Percentiles rank a stretch among this genome's conserved stretches.
Conservation (phyloP, 37 sponge, comb jelly and placozoan genomes). For the Ianthella basta region DNA sequence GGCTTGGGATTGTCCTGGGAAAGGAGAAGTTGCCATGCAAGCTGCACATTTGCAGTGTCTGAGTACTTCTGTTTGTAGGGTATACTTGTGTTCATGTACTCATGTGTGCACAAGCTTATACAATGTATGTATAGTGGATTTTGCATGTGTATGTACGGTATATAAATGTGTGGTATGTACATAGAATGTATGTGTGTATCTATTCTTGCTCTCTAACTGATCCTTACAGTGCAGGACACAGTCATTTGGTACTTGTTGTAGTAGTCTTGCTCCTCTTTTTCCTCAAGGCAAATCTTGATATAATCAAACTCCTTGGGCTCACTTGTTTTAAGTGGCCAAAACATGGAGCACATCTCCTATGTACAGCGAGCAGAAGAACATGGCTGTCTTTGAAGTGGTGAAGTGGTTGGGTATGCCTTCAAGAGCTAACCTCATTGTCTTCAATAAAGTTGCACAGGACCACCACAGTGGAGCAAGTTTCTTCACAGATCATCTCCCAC, state of each 20-base stretch:
- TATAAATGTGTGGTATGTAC: too few species aligned
- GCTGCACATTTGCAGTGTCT: too few species aligned
- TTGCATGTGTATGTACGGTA: too few species aligned
- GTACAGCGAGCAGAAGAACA: background rate
- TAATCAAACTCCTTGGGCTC: background rate
- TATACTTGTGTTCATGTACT: too few species aligned
- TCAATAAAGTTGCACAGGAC: background rate
- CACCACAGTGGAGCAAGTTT: background rate
- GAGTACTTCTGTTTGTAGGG: too few species aligned
- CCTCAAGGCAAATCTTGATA: background rate
- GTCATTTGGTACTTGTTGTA: background rate
- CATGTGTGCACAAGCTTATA: too few species aligned
- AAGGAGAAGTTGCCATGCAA: too few species aligned
- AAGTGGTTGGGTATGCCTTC: background rate
- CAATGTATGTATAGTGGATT: too few species aligned
- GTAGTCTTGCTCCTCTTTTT: background rate
- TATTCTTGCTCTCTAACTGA: background rate
- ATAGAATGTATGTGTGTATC: too few species aligned
- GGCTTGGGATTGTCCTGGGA: too few species aligned
- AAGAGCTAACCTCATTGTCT: background rate
- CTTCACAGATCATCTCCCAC: background rate
- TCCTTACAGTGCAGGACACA: background rate
- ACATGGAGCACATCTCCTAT: background rate
- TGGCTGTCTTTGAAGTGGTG: background rate
- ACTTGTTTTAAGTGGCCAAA: slow-evolving; percentile 4